Conservation (phyloP, 2,888 invertebrate species). For the Dastarcus helophoroides region DNA sequence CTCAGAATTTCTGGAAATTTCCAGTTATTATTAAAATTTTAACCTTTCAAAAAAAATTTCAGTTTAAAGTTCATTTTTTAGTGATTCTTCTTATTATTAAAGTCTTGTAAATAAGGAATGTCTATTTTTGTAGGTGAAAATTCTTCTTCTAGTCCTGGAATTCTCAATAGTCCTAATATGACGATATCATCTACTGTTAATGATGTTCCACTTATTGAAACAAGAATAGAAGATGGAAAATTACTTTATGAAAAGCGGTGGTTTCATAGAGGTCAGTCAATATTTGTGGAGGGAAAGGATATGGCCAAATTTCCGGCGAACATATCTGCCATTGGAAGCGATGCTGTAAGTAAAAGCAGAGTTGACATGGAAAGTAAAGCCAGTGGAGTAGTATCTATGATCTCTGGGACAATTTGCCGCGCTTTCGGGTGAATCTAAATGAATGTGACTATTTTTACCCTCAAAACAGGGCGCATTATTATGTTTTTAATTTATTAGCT, state of each 20-base stretch:
- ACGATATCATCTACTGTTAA: slow-evolving; percentile 15
- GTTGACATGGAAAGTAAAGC: too few relatives aligned
- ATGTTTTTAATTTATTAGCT: too few relatives aligned
- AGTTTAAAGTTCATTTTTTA: too few relatives aligned
- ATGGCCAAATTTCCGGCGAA: slow-evolving; percentile 74
- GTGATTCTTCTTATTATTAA: slow-evolving; percentile 4
- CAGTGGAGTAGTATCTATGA: too few relatives aligned
- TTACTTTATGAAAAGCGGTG: slow-evolving; percentile 85
- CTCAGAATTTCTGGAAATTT: too few relatives aligned
- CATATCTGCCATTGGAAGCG: slow-evolving; percentile 83
- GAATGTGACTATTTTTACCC: too few relatives aligned
- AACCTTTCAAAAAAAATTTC: too few relatives aligned
- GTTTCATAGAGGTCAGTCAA: slow-evolving; percentile 90
- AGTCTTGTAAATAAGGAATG: too few relatives aligned
- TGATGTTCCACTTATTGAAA: slow-evolving; percentile 52
- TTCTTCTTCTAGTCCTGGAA: slow-evolving; percentile 36
- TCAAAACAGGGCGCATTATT: too few relatives aligned
- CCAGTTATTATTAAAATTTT: too few relatives aligned
- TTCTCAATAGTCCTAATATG: slow-evolving; percentile 27
- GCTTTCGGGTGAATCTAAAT: too few relatives aligned
- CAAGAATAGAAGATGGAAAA: slow-evolving; percentile 90
- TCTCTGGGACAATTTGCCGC: too few relatives aligned
- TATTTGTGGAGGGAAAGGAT: slow-evolving; percentile 84
- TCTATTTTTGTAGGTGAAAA: slow-evolving; percentile 18
- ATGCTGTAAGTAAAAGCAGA: slow-evolving; percentile 55